Evolutionary conservation across 2,113 vertebrate species (phyloP).

Genomic region (Rhea pennata): DNA sequence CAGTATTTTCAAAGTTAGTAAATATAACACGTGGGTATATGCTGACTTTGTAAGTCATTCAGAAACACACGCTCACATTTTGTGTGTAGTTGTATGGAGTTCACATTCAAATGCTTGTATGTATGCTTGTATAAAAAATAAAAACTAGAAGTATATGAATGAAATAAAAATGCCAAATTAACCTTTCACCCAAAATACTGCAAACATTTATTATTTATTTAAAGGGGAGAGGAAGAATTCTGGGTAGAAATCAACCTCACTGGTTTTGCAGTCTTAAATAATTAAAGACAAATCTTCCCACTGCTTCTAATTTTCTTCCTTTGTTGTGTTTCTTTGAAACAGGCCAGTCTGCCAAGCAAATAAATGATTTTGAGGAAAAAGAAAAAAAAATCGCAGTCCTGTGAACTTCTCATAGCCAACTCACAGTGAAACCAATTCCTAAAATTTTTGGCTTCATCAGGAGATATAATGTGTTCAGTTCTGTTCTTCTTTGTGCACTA

Average conservation of each 20-base stretch:
- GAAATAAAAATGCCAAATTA: background rate
- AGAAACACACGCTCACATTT: background rate
- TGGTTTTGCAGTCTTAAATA: background rate
- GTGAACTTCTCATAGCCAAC: background rate
- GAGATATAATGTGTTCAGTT: background rate
- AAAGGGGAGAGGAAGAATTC: background rate
- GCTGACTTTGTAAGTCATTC: background rate
- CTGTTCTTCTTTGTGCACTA: background rate
- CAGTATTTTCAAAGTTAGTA: background rate
- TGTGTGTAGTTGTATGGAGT: background rate
- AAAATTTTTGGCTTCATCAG: background rate
- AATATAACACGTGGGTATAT: background rate
- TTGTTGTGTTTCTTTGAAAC: background rate
- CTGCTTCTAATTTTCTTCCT: background rate
- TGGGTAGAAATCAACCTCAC: background rate
- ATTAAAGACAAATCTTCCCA: background rate
- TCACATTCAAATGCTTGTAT: background rate
- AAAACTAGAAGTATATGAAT: background rate
- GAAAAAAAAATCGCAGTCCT: background rate
- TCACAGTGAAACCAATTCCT: background rate
- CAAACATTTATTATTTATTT: background rate
- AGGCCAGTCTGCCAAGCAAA: background rate
- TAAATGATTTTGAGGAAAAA: background rate
- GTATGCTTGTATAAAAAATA: background rate
- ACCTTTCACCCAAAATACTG: background rate